A percentile compares a stretch with the other conserved stretches of the same genome.
These are phyloP conservation scores for Odocoileus virginianus DNA, from an alignment of 2,113 vertebrate genomes.

Conservation along the genomic window DNA sequence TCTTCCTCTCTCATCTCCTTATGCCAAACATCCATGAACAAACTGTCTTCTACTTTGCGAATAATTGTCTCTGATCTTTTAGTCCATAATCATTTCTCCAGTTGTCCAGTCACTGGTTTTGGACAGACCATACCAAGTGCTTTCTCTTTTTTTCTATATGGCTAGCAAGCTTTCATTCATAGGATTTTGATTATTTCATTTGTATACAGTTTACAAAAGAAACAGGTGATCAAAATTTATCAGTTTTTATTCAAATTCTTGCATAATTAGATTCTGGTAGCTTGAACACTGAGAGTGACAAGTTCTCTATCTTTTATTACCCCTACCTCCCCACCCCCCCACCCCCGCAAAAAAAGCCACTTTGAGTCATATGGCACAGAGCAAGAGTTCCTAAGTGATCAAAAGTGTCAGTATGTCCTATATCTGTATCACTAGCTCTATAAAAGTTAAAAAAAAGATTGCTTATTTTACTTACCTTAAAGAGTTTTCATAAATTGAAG, in stretches of 20 bases:
- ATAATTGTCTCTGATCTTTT: neutral
- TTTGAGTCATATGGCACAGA: neutral
- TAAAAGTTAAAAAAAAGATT: neutral
- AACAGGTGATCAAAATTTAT: neutral
- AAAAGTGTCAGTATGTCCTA: neutral
- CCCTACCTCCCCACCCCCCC: neutral
- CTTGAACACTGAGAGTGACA: neutral
- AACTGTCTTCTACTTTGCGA: neutral
- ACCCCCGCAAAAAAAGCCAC: neutral
- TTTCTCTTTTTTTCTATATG: neutral
- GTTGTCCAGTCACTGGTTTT: neutral
- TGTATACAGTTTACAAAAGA: neutral
- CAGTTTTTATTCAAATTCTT: neutral
- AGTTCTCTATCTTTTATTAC: neutral
- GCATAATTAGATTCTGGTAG: neutral
- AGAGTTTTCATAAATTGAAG: neutral
- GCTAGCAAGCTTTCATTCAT: neutral
- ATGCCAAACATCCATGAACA: neutral
- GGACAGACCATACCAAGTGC: neutral
- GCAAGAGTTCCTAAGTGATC: neutral
- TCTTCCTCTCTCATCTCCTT: neutral
- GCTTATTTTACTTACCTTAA: neutral
- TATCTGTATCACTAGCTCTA: neutral
- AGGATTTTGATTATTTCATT: neutral
- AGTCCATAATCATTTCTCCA: neutral